A percentile compares a stretch with the other conserved stretches of the same genome.
Evolutionary conservation across 2,113 vertebrate genomes (phyloP).

Genomic region (Brachyhypopomus gauderio): DNA sequence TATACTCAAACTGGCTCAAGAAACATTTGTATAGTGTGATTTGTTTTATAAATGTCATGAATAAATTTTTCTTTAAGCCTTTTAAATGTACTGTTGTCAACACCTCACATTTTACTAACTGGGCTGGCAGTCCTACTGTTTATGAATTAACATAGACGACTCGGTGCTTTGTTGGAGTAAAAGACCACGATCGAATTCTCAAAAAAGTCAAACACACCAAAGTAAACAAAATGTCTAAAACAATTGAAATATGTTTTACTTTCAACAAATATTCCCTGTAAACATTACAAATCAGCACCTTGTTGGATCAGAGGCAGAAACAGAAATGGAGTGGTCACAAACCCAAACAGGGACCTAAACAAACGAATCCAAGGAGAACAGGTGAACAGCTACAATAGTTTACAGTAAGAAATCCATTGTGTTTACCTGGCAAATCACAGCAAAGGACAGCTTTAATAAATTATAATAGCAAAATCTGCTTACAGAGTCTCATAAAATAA

Average conservation of each 20-base stretch:
- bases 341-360: conserved; percentile 34
- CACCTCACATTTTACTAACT: no score
- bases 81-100: not conserved
- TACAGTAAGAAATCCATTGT: conserved; percentile 18
- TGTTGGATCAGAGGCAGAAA: conserved; percentile 60
- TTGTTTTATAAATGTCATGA: conserved; percentile 95
- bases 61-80: conserved; percentile 77
- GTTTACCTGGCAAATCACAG: conserved; percentile 47
- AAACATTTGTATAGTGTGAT: conserved; percentile 98
- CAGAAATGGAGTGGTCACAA: conserved; percentile 60
- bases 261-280: conserved; percentile 72
- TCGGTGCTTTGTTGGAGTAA: no score
- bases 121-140: no score
- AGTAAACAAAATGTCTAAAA: no score
- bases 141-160: no score
- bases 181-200: no score
- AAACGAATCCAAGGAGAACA: conserved; percentile 22
- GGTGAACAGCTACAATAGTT: conserved; percentile 25
- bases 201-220: no score
- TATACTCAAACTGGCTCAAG: conserved; percentile 73
- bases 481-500: conserved; percentile 54
- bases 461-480: conserved; percentile 50
- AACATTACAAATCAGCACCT: conserved; percentile 77
- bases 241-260: conserved; percentile 62
- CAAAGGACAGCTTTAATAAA: conserved; percentile 54